These are phyloP conservation scores for Lathamus discolor DNA, from an alignment of 2,113 vertebrate genomes.

Conservation along the genomic window DNA sequence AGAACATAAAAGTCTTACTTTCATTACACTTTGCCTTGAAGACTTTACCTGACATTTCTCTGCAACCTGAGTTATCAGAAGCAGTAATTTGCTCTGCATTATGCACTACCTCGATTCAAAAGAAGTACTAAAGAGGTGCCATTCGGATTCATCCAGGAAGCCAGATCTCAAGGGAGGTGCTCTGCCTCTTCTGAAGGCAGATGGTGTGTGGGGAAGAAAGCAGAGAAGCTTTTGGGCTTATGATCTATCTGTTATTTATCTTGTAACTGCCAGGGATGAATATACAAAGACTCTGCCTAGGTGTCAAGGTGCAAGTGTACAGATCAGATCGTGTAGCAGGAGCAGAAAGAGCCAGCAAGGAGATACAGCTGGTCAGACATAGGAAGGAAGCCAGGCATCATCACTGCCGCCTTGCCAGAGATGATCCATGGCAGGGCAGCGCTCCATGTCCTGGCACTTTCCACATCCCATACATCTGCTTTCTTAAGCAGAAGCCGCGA, in stretches of 20 bases:
- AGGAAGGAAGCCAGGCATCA: rapidly evolving
- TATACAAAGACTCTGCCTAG: background rate
- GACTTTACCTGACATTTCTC: slow-evolving; percentile 27
- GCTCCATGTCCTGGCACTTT: background rate
- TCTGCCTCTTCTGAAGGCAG: background rate
- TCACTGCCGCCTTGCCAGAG: background rate
- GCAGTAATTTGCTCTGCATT: slow-evolving; percentile 13
- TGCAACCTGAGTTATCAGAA: slow-evolving; percentile 40
- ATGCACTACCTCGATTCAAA: background rate
- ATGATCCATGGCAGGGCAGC: background rate
- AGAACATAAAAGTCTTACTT: slow-evolving; percentile 30
- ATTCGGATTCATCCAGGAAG: background rate
- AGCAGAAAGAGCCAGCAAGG: background rate
- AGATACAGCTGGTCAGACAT: rapidly evolving
- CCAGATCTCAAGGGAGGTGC: background rate
- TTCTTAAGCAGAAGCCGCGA: background rate
- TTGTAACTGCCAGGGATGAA: background rate
- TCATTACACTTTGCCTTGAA: slow-evolving; percentile 49
- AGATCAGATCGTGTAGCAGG: background rate
- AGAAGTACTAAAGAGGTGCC: background rate
- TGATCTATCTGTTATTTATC: background rate
- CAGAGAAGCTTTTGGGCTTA: background rate
- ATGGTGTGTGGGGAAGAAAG: background rate
- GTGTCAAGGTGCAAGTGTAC: background rate
- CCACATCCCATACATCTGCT: rapidly evolving